Percentiles rank a stretch among this genome's conserved stretches.
Conservation (phyloP, 2,797 vertebrate species). For the Scolopax rusticola region DNA sequence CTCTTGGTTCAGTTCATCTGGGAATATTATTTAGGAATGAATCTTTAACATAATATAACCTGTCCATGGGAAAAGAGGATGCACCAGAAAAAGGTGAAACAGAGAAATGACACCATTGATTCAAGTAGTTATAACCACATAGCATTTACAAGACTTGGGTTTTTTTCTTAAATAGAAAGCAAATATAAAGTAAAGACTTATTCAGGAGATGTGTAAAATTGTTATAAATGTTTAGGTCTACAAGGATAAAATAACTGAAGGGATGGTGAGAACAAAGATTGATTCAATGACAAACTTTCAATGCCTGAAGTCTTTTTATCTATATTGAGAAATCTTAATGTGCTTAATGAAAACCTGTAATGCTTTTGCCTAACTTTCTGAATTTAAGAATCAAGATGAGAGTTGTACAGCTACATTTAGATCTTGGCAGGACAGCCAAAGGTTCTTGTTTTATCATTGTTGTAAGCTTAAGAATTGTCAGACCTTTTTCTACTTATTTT, state of each 20-base stretch:
- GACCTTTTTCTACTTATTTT: background rate
- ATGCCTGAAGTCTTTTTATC: background rate
- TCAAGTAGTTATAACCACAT: accelerated
- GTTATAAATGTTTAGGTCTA: background rate
- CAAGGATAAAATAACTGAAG: background rate
- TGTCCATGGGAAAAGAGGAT: background rate
- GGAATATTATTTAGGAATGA: background rate
- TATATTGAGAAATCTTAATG: background rate
- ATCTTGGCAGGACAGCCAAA: background rate
- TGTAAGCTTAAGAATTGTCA: background rate
- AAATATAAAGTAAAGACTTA: background rate
- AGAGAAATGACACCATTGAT: background rate
- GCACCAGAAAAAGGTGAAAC: background rate
- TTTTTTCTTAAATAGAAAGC: background rate
- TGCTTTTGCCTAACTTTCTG: background rate
- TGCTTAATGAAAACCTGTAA: background rate
- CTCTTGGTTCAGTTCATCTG: background rate
- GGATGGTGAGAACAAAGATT: background rate
- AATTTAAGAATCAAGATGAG: background rate
- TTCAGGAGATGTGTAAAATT: background rate
- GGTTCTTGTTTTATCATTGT: background rate
- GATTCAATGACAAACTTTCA: background rate
- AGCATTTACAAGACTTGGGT: background rate
- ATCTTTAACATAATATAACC: background rate
- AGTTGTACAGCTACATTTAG: background rate